A percentile compares a stretch with the other conserved stretches of the same genome.
Evolutionary conservation across 2,888 invertebrate genomes (phyloP).

Genomic region (Ochropacha duplaris): DNA sequence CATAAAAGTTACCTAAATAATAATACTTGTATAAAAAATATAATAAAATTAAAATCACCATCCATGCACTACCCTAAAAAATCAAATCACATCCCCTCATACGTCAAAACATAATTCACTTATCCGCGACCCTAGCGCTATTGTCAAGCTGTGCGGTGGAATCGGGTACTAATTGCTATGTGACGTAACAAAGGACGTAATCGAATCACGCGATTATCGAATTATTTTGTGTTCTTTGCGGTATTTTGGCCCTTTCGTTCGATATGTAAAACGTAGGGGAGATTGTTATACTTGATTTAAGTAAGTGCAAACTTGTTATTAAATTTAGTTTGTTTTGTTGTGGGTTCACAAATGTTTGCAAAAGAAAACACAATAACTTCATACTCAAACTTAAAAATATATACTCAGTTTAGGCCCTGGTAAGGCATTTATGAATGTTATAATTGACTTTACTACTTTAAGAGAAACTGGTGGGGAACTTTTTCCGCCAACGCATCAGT

Average conservation of each 20-base stretch:
- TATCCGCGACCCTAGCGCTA: slow-evolving; percentile 35
- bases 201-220: slow-evolving; percentile 65
- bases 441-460: too few species aligned
- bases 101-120: slow-evolving; percentile 35
- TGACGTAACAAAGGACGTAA: slow-evolving; percentile 66
- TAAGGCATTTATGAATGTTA: too few species aligned
- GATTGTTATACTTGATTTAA: slow-evolving; percentile 10
- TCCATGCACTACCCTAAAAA: slow-evolving; percentile 12
- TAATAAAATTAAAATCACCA: slow-evolving; percentile 6
- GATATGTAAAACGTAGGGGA: slow-evolving; percentile 14
- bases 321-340: background rate
- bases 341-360: too few species aligned
- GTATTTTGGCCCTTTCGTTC: slow-evolving; percentile 28
- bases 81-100: slow-evolving; percentile 27
- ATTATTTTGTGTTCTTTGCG: slow-evolving; percentile 66
- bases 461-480: too few species aligned
- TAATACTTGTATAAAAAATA: background rate
- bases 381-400: too few species aligned
- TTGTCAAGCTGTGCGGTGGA: slow-evolving; percentile 23
- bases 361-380: too few species aligned
- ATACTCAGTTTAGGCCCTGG: too few species aligned
- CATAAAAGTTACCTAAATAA: too few species aligned
- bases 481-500: too few species aligned
- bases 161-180: slow-evolving; percentile 49
- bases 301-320: slow-evolving; percentile 1